Evolutionary conservation across 2,113 vertebrate species (phyloP).

Genomic region (Apodemus speciosus): DNA sequence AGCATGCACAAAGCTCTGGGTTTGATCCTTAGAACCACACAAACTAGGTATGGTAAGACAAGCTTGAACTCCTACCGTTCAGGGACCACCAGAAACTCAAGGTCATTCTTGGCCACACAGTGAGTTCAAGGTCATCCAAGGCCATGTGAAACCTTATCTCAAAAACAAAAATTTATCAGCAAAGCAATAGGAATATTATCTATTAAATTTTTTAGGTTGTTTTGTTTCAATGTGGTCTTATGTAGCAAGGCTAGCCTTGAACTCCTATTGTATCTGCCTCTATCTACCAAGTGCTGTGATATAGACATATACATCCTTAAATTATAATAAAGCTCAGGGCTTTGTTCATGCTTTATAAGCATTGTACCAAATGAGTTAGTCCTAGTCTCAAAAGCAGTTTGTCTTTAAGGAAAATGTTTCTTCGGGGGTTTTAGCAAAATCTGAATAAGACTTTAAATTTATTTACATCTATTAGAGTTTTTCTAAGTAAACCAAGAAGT

Average conservation of each 20-base stretch:
- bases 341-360: neutral
- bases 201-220: neutral
- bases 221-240: neutral
- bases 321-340: neutral
- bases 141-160: no score
- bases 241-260: neutral
- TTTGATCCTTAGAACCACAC: neutral
- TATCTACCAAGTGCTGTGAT: neutral
- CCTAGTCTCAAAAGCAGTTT: neutral
- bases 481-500: neutral
- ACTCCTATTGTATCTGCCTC: neutral
- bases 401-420: neutral
- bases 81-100: neutral
- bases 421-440: conserved; percentile 11
- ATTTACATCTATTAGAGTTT: neutral
- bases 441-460: neutral
- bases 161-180: neutral
- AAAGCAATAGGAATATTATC: neutral
- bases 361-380: neutral
- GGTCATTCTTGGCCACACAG: neutral
- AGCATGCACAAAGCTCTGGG: neutral
- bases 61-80: neutral
- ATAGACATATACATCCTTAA: neutral
- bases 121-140: neutral
- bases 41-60: neutral